A percentile compares a stretch with the other conserved stretches of the same genome.
phyloP scores from a whole-genome alignment of 2,113 vertebrate species.

The Pogonocichla stellata region DNA sequence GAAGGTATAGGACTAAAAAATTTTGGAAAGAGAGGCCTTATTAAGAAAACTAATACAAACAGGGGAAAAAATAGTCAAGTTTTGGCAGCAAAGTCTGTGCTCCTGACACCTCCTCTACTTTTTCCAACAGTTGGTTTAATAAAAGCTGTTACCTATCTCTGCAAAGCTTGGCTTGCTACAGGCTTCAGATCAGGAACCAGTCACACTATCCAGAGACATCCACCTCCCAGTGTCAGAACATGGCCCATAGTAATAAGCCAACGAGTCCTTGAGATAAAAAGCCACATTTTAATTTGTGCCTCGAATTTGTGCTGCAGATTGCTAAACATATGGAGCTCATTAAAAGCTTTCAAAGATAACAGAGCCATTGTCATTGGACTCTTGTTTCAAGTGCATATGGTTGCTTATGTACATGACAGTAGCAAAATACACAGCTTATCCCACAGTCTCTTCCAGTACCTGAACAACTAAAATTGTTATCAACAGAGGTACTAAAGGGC shows the following conservation, averaged over 20 bases:
- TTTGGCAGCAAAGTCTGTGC: not conserved
- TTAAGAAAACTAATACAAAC: not conserved
- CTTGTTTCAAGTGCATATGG: slow-evolving; percentile 55
- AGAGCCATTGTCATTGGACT: slow-evolving; percentile 62
- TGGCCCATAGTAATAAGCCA: slow-evolving; percentile 1
- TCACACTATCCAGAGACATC: not conserved
- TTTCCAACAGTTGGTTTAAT: not conserved
- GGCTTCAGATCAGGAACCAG: not conserved
- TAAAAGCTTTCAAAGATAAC: slow-evolving; percentile 63
- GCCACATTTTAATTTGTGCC: slow-evolving; percentile 24
- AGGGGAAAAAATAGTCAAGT: not conserved
- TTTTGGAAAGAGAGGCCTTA: not conserved
- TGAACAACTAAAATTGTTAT: not conserved
- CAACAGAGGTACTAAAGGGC: not conserved
- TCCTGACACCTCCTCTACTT: not conserved
- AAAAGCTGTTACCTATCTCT: slow-evolving; percentile 9
- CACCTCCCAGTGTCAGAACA: slow-evolving; percentile 31
- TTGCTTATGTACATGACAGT: slow-evolving; percentile 16
- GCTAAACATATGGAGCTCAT: slow-evolving; percentile 62
- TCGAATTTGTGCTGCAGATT: slow-evolving; percentile 40
- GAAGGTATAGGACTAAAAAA: not conserved
- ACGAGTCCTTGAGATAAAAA: slow-evolving; percentile 51
- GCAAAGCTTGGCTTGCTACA: not conserved
- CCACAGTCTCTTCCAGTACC: not conserved
- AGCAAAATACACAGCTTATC: slow-evolving; percentile 19